Conservation (phyloP, 2,888 invertebrate genomes). For the Patella pellucida region DNA sequence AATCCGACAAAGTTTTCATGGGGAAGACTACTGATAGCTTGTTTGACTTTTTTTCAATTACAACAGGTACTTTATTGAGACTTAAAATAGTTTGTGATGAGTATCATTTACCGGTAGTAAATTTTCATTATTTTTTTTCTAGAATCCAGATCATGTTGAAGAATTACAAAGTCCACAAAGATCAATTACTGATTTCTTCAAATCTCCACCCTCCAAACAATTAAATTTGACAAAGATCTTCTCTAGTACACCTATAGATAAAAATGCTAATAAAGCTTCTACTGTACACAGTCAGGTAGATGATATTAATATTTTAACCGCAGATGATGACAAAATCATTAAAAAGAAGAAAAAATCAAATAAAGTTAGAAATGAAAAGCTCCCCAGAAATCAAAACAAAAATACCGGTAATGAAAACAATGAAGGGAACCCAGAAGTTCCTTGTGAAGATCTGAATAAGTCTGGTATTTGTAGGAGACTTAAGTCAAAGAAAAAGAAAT, state of each 20-base stretch:
- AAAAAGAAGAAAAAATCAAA: background rate
- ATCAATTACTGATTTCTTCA: background rate
- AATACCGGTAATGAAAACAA: background rate
- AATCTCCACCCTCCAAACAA: background rate
- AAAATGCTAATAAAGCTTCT: background rate
- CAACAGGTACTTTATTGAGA: too few species aligned
- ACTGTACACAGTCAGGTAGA: background rate
- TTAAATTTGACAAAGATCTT: background rate
- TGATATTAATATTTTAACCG: background rate
- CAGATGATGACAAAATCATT: background rate
- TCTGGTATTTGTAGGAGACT: background rate
- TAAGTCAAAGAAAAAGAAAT: background rate
- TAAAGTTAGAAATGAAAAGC: background rate
- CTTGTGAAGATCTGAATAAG: background rate
- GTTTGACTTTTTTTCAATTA: too few species aligned
- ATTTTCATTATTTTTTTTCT: background rate
- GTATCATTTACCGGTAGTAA: too few species aligned
- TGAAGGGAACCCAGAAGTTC: too few species aligned
- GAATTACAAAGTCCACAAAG: slow-evolving; percentile 3
- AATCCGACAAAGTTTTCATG: too few species aligned
- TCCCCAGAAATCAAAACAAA: background rate
- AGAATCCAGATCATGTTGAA: background rate
- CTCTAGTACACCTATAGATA: slow-evolving; percentile 5
- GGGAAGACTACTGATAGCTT: too few species aligned
- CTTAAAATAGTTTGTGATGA: too few species aligned